Conservation (phyloP, 2,888 invertebrate genomes). For the Notodonta dromedarius region DNA sequence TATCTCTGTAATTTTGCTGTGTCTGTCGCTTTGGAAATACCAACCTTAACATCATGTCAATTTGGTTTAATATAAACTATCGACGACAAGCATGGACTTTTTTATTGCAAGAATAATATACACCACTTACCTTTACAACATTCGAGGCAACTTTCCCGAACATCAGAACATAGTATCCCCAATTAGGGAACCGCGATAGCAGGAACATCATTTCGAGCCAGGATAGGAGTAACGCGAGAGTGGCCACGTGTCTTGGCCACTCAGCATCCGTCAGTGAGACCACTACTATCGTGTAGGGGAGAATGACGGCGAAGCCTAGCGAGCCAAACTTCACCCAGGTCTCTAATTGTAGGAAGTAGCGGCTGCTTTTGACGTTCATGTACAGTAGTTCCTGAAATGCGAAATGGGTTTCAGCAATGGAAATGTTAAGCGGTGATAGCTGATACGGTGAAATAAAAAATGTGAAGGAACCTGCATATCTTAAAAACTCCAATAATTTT, state of each 20-base stretch:
- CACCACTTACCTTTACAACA: slow-evolving; percentile 74
- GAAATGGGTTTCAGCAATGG: background rate
- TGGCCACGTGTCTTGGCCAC: slow-evolving; percentile 80
- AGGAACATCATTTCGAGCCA: slow-evolving; percentile 85
- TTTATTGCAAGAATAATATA: too few species aligned
- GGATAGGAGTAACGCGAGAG: slow-evolving; percentile 77
- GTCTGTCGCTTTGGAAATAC: too few species aligned
- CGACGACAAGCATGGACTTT: too few species aligned
- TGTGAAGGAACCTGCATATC: too few species aligned
- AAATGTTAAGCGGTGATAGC: too few species aligned
- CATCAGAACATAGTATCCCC: slow-evolving; percentile 85
- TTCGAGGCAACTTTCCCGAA: slow-evolving; percentile 84
- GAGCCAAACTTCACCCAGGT: slow-evolving; percentile 83
- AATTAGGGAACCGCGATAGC: slow-evolving; percentile 82
- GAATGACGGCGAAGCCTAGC: slow-evolving; percentile 68
- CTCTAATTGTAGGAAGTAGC: slow-evolving; percentile 81
- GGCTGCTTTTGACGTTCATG: slow-evolving; percentile 73
- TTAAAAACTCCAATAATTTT: too few species aligned
- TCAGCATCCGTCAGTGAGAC: slow-evolving; percentile 46
- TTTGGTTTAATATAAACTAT: too few species aligned
- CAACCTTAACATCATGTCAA: too few species aligned
- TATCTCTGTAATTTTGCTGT: too few species aligned
- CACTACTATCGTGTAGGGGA: slow-evolving; percentile 64
- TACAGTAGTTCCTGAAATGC: slow-evolving; percentile 77
- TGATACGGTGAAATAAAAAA: too few species aligned